Evolutionary conservation across 2,113 vertebrate genomes (phyloP).

Genomic region (Grantiella picta): DNA sequence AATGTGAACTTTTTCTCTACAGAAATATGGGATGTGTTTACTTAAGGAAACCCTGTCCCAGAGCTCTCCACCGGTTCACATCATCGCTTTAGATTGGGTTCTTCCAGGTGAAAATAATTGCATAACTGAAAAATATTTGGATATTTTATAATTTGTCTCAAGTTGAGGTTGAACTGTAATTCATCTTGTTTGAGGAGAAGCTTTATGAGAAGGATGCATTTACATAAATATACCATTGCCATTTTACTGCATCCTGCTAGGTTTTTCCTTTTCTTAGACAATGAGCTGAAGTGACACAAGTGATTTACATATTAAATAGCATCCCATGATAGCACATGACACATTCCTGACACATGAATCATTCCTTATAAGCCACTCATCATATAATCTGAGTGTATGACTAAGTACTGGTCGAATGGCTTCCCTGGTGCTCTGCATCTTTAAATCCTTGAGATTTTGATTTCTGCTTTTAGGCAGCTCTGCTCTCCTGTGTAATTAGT

Average conservation of each 20-base stretch:
- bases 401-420: not conserved
- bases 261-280: not conserved
- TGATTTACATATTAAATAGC: not conserved
- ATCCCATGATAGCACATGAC: not conserved
- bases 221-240: not conserved
- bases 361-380: not conserved
- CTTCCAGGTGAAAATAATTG: not conserved
- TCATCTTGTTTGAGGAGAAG: not conserved
- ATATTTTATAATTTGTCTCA: not conserved
- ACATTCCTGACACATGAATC: not conserved
- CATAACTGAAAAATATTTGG: not conserved
- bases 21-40: not conserved
- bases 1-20: not conserved
- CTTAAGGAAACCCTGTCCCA: not conserved
- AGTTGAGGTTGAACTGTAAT: not conserved
- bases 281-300: not conserved
- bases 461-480: not conserved
- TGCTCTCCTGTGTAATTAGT: not conserved
- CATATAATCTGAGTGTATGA: not conserved
- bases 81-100: not conserved
- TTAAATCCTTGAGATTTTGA: not conserved
- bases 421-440: not conserved
- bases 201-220: not conserved
- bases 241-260: not conserved
- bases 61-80: not conserved